Evolutionary conservation across 92 coral and sea anemone genomes (phyloP), one percentile per base, ranked within the genome.

Genomic region (Umimayanthus kanabou): DNA sequence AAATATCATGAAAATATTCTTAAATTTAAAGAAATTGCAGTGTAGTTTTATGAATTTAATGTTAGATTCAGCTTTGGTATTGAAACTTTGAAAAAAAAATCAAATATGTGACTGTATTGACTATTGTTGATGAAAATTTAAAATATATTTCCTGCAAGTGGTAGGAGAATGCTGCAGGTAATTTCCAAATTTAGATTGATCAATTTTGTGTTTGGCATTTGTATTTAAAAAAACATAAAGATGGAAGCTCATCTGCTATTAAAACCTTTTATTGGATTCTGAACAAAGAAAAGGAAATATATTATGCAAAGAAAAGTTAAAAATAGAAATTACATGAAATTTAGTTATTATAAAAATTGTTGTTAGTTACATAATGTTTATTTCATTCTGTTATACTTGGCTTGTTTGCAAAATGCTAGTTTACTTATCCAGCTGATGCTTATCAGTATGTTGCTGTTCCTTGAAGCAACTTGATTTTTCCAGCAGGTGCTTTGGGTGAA

Each of bases 171-270:
- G 50, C 50, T 3, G 13, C 28, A 14, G 70, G 87, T 83, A 83
- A 83, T 83, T 73, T 83, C 87, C 71, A 83, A 83, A 69, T 83
- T 83, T 83, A 47, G 87, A 83, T 9, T 55, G 57, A 10, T 57
- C 20, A 33, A n/a, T 80, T 39, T 49, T 55, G 42, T 42, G 18
- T 45, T 81, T 67, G 76, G 58, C 86, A 67, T 66, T 43, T 15
- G 65, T 57, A 57, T 57, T 57, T 57, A 2, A 14, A 14, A 61
- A 61, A 61, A 61, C 26, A 3, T 61, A n/a, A 39, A 39, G 28
- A 70, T 83, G 40, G 18, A 22, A 47, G 10, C 50, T 47, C 6
- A 47, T 9, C 5, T 42, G 45, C 45, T 42, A 42, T 42, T 42
- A 42, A 42, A 6, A 42, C 45, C 7, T 42, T 42, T 47, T 47